phyloP scores from a whole-genome alignment of 2,888 invertebrate species.

The Philhelius pedissequus region DNA sequence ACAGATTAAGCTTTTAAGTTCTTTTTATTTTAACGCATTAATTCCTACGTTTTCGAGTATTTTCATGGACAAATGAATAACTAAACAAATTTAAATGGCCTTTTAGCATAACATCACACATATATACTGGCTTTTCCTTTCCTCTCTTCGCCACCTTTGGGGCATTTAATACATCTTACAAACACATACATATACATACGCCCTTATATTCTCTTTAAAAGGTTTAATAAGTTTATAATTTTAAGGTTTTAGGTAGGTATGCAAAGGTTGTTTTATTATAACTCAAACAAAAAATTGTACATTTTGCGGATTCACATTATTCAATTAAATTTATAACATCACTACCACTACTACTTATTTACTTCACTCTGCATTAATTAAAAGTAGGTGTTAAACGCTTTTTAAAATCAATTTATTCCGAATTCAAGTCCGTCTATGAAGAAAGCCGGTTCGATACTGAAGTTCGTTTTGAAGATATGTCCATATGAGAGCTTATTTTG shows the following conservation, averaged over 20 bases:
- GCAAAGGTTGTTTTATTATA: neutral
- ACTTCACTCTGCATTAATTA: constrained; percentile 39
- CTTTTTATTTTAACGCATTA: neutral
- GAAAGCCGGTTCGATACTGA: constrained; percentile 79
- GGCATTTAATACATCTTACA: constrained; percentile 7
- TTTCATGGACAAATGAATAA: neutral
- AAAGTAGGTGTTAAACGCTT: constrained; percentile 12
- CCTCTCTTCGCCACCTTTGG: constrained; percentile 11
- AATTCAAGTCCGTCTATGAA: constrained; percentile 75
- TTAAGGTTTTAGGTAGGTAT: neutral
- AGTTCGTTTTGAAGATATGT: constrained; percentile 54
- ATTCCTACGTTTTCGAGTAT: neutral
- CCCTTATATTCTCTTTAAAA: neutral
- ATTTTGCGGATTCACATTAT: constrained; percentile 12
- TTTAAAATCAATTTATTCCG: constrained; percentile 70
- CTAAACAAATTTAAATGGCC: neutral
- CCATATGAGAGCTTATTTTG: constrained; percentile 38
- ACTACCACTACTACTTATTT: constrained; percentile 63
- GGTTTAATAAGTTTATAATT: neutral
- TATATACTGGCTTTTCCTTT: constrained; percentile 10
- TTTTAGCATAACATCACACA: constrained; percentile 13
- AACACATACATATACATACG: neutral
- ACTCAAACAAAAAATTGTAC: neutral
- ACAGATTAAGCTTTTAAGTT: neutral
- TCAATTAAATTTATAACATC: constrained; percentile 46